Conservation (phyloP, 2,888 invertebrate genomes). For the Epirrhoe tristata region DNA sequence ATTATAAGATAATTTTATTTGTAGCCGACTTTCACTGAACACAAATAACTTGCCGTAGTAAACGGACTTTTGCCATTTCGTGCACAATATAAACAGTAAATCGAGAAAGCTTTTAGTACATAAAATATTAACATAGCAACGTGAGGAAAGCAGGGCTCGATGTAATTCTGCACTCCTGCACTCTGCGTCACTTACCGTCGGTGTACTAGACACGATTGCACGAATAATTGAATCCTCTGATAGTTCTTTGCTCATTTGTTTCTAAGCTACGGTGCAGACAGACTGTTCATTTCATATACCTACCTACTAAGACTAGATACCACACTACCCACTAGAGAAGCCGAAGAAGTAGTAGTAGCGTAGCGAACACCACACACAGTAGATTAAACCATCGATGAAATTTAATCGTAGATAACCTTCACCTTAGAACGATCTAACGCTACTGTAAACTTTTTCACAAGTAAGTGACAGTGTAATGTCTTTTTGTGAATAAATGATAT, state of each 20-base stretch:
- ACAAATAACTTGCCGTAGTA: no score
- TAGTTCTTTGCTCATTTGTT: conserved; percentile 23
- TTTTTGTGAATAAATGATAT: no score
- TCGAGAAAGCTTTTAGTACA: conserved; percentile 1
- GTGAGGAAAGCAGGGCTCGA: not conserved
- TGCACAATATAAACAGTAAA: not conserved
- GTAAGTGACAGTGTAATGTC: no score
- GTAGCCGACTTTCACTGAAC: no score
- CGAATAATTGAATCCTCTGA: conserved; percentile 23
- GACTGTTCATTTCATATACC: not conserved
- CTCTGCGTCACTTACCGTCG: conserved; percentile 20
- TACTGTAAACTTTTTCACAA: no score
- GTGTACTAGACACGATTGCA: conserved; percentile 11
- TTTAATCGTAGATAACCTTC: no score
- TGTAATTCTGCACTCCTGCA: conserved; percentile 12
- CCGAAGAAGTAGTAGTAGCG: no score
- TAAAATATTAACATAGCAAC: not conserved
- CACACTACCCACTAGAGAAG: no score
- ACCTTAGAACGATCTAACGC: no score
- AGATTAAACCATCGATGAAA: no score
- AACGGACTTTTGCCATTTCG: not conserved
- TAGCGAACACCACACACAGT: no score
- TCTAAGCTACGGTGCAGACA: not conserved
- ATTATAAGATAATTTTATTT: no score
- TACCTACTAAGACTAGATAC: not conserved